These are phyloP conservation scores for Grallaria varia DNA, from an alignment of 2,113 vertebrate species.

Conservation along the genomic window DNA sequence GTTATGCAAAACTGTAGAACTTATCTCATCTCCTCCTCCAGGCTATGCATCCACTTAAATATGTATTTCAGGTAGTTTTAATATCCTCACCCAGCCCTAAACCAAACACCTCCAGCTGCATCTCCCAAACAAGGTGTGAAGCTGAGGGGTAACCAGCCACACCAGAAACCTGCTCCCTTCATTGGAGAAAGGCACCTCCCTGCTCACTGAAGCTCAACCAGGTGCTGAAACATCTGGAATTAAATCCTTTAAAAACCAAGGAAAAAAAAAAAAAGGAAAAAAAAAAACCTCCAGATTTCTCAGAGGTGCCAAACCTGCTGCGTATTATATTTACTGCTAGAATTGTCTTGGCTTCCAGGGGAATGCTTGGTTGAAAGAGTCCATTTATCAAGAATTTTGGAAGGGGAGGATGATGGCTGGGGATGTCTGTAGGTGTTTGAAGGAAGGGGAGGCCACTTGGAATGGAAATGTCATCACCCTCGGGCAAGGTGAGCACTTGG, in stretches of 20 bases:
- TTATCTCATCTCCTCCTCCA: constrained; percentile 11
- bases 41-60: constrained; percentile 32
- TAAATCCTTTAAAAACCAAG: background rate
- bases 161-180: background rate
- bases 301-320: background rate
- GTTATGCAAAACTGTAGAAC: background rate
- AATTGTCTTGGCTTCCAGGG: background rate
- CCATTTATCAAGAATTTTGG: background rate
- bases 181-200: background rate
- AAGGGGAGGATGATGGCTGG: background rate
- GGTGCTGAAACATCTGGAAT: background rate
- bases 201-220: background rate
- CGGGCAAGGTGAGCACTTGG: background rate
- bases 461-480: background rate
- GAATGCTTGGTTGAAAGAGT: background rate
- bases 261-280: too few species aligned
- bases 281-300: background rate
- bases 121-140: background rate
- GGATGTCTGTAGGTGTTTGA: background rate
- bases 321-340: background rate
- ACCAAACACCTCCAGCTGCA: background rate
- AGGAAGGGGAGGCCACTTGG: background rate
- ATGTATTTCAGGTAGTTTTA: constrained; percentile 46
- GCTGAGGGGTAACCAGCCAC: background rate
- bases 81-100: constrained; percentile 39